Evolutionary conservation across 2,797 vertebrate genomes (phyloP), one percentile per base, ranked within the genome.

Genomic region (Glyptemys insculpta): DNA sequence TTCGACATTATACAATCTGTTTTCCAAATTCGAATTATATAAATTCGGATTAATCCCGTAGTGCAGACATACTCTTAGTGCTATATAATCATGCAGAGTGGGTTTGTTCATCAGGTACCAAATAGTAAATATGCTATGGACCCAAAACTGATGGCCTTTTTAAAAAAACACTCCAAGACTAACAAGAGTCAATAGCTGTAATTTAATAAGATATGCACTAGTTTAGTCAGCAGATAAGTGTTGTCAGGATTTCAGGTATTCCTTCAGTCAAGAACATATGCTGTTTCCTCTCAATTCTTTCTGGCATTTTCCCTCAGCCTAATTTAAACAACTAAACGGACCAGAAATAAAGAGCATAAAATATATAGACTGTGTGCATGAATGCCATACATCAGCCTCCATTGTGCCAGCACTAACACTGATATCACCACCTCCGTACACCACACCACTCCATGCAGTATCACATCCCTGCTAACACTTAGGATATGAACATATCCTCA

Each of bases 171-270:
- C 9, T 21, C 18, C 19, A 37, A 21, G 65, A 41, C 10, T 72
- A 72, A 41, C 5, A 23, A 37, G n/a, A 72, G 19, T 41, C n/a
- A 25, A 41, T 72, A 72, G 10, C 19, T 15, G 31, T 10, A 19
- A 23, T 95, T 88, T 34, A 83, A 37, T 80, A 94, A 86, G 19
- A 59, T n/a, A 49, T 12, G 72, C 53, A 92, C 52, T 62, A 89
- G 56, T 91, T 89, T 87, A 65, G 79, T 83, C 87, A 85, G 72
- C 44, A 80, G 9, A 23, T 56, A 88, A 52, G 14, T 1, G 31
- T 0, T 12, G 4, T 10, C 0, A 0, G 47, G 29, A 89, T 96
- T 94, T 80, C 41, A 74, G 56, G 18, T 72, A 41, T 41, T 72
- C 37, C 65, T 72, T 41, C 10, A 72, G 65, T 23, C n/a, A 41